phyloP scores from a whole-genome alignment of 2,113 vertebrate genomes.

The Thamnaconus septentrionalis region DNA sequence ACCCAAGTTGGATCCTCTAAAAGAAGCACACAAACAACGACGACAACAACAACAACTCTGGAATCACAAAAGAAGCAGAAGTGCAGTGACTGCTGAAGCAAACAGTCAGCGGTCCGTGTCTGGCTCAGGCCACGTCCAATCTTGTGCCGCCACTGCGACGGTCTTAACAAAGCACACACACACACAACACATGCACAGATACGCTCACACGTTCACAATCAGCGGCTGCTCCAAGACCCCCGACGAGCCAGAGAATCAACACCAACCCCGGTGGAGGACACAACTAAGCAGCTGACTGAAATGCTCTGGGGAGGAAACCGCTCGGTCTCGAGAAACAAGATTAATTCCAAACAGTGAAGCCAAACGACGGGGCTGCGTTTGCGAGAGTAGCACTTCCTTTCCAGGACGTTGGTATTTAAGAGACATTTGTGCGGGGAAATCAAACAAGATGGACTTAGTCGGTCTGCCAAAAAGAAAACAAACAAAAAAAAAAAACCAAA shows the following conservation, averaged over 20 bases:
- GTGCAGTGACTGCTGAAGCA: conserved; percentile 45
- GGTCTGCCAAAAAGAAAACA: conserved; percentile 67
- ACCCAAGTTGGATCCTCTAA: conserved; percentile 60
- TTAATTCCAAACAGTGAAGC: conserved; percentile 28
- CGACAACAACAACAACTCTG: conserved; percentile 26
- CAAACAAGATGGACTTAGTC: conserved; percentile 61
- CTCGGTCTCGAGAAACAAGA: conserved; percentile 36
- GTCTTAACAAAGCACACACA: conserved; percentile 69
- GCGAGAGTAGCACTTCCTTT: conserved; percentile 60
- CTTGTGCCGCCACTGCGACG: conserved; percentile 42
- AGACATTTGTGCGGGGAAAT: conserved; percentile 56
- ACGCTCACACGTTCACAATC: no score
- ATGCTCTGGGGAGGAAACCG: conserved; percentile 47
- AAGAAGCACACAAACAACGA: conserved; percentile 70
- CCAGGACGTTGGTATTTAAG: conserved; percentile 58
- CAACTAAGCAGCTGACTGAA: conserved; percentile 48
- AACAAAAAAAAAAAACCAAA: conserved; percentile 79
- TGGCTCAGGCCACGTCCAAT: conserved; percentile 50
- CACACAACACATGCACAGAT: conserved; percentile 32
- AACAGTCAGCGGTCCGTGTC: conserved; percentile 35
- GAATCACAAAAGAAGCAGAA: conserved; percentile 23
- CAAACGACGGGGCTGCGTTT: conserved; percentile 52
- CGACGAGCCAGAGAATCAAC: conserved; percentile 37
- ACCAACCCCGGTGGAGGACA: conserved; percentile 33
- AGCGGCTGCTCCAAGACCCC: no score